Evolutionary conservation across 2,888 invertebrate species (phyloP).

Genomic region (Tridacna gigas): DNA sequence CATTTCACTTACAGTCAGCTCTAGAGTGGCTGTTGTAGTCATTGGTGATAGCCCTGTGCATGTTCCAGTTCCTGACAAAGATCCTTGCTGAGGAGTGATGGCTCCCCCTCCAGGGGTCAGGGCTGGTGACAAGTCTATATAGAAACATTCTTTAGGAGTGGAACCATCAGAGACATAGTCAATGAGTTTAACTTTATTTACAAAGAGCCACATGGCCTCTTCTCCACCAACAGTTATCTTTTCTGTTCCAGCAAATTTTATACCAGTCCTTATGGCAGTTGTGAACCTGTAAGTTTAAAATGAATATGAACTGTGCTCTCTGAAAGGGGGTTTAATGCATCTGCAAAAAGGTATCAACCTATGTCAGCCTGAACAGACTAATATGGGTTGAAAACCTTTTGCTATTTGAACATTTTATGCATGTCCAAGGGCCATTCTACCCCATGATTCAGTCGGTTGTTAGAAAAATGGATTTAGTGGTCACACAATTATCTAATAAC

Average conservation of each 20-base stretch:
- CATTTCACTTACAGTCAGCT: conserved; percentile 28
- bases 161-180: conserved; percentile 62
- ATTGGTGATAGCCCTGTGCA: conserved; percentile 57
- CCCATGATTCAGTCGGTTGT: no score
- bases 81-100: conserved; percentile 54
- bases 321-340: no score
- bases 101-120: conserved; percentile 55
- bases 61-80: conserved; percentile 48
- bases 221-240: conserved; percentile 76
- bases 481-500: no score
- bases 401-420: no score
- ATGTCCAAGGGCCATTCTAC: no score
- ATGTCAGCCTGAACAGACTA: no score
- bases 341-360: no score
- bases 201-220: conserved; percentile 77
- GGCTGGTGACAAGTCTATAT: conserved; percentile 57
- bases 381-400: no score
- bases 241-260: conserved; percentile 72
- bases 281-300: conserved; percentile 68
- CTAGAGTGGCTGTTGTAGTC: conserved; percentile 32
- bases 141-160: conserved; percentile 47
- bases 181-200: conserved; percentile 71
- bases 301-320: no score
- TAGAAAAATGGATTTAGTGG: no score
- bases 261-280: conserved; percentile 70